Evolutionary conservation across 1,140 invertebrate genomes (phyloP), one percentile per base, ranked within the genome.

Genomic region (Drosophila novamexicana): DNA sequence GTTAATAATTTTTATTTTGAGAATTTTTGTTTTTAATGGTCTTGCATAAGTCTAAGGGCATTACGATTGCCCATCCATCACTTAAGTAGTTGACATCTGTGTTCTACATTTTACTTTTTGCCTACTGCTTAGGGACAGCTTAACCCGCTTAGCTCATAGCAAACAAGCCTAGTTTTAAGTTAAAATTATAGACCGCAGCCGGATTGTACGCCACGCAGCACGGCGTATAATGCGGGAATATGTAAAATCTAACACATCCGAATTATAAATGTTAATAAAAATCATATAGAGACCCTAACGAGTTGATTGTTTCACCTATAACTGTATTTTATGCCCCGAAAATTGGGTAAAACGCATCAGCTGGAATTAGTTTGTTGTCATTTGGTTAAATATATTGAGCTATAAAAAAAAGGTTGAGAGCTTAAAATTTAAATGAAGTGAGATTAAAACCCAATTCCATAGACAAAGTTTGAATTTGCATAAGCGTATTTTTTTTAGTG

Each of bases 221-320:
- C n/a, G 62, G 56, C 66, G 70, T 81, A 79, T 58, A 56, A 47
- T 50, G 50, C 65, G 75, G 54, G 50, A 72, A 73, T 82, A 63
- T 86, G 83, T 88, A 86, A 88, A 88, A 79, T 86, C 76, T 73
- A 83, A 79, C 79, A 68, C 79, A 76, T 81, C 75, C 75, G 81
- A 88, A 83, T 79, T 79, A 75, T 72, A 81, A 85, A 85, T 82
- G 83, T 86, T 88, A 79, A 88, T 86, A 88, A 88, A 85, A 88
- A 69, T 37, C 49, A 68, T 82, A 81, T 73, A 77, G 47, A 79
- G 74, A 78, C 45, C 78, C 66, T 61, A 66, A 9, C 7, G 2
- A 1, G 8, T n/a, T 22, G 6, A 39, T 22, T 32, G 29, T 68
- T 53, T 59, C n/a, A 58, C 12, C 44, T 36, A 39, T 56, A 68